phyloP scores from a whole-genome alignment of 2,888 invertebrate genomes.

The Agelastica alni region DNA sequence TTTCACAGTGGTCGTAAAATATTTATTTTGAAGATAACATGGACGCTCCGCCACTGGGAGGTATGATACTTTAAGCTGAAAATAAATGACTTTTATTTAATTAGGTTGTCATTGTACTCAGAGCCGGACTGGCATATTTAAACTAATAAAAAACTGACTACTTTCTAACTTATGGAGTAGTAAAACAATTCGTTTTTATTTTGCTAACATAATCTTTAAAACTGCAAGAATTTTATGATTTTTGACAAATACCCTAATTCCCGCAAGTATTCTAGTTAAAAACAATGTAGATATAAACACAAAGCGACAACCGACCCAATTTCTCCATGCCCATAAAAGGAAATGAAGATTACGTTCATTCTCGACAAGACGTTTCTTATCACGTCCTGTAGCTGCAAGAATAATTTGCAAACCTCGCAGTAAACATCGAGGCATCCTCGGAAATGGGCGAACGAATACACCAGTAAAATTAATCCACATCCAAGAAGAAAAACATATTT shows the following conservation, averaged over 20 bases:
- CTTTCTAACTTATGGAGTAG: too few species aligned
- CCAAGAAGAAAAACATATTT: neutral
- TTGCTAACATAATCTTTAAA: too few species aligned
- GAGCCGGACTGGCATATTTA: too few species aligned
- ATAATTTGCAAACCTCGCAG: conserved; percentile 19
- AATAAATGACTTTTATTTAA: too few species aligned
- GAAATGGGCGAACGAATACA: conserved; percentile 10
- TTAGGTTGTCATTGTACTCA: too few species aligned
- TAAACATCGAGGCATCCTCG: conserved; percentile 8
- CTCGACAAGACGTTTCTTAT: conserved; percentile 20
- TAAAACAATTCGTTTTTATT: too few species aligned
- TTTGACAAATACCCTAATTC: conserved; percentile 5
- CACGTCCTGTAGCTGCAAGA: conserved; percentile 12
- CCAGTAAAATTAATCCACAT: neutral
- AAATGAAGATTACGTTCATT: conserved; percentile 16
- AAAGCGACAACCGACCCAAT: conserved; percentile 15
- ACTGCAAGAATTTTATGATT: conserved; percentile 4
- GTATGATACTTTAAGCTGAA: too few species aligned
- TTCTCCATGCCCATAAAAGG: conserved; percentile 12
- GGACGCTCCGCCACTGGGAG: too few species aligned
- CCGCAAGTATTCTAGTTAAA: conserved; percentile 11
- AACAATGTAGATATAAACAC: conserved; percentile 18
- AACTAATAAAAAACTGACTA: too few species aligned
- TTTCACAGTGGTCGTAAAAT: too few species aligned
- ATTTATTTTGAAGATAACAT: too few species aligned